These are phyloP conservation scores for Sander vitreus DNA, from an alignment of 2,113 vertebrate genomes.

Conservation along the genomic window DNA sequence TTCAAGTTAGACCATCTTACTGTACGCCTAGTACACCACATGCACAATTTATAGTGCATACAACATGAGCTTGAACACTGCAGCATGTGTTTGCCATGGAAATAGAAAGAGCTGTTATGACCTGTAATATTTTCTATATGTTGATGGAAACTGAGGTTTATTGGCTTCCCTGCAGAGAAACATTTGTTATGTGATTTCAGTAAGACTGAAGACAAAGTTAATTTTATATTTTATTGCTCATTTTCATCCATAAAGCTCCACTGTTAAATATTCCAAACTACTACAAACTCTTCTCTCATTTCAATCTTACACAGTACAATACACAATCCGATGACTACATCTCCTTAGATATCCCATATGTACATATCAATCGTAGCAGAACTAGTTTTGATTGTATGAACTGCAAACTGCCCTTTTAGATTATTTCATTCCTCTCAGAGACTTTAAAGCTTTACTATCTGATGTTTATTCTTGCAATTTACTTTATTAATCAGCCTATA, in stretches of 20 bases:
- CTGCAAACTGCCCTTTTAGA: not conserved
- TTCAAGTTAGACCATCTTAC: constrained; percentile 17
- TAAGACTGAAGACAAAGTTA: not conserved
- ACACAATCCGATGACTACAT: not conserved
- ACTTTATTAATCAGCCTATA: not conserved
- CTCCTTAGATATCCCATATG: not conserved
- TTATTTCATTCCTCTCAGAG: not conserved
- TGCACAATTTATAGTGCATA: not conserved
- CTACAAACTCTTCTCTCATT: not conserved
- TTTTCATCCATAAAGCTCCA: constrained; percentile 14
- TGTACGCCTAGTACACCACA: not conserved
- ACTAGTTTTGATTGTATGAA: not conserved
- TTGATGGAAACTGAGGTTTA: not conserved
- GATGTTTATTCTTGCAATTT: not conserved
- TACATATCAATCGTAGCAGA: not conserved
- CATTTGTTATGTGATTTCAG: not conserved
- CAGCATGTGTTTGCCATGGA: not conserved
- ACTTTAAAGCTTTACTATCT: not conserved
- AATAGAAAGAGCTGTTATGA: not conserved
- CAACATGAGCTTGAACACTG: not conserved
- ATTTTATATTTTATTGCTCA: not conserved
- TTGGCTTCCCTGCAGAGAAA: not conserved
- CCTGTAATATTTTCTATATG: not conserved
- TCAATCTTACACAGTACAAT: not conserved
- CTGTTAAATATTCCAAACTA: not conserved